Evolutionary conservation across 2,888 invertebrate species (phyloP).

Genomic region (Brenthis hecate): DNA sequence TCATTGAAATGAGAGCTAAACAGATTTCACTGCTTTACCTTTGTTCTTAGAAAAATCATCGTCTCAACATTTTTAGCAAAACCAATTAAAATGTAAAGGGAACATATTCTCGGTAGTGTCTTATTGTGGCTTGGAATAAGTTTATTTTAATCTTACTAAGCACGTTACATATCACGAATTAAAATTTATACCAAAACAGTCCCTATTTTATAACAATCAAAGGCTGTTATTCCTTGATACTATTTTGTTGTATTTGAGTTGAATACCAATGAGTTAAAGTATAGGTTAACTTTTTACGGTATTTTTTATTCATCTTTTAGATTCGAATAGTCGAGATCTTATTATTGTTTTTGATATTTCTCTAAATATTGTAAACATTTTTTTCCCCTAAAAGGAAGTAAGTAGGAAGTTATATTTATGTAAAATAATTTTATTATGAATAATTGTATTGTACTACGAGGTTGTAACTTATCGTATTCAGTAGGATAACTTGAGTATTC

Average conservation of each 20-base stretch:
- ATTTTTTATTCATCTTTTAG: slow-evolving; percentile 2
- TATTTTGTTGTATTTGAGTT: slow-evolving; percentile 10
- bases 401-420: no score
- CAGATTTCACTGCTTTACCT: not conserved
- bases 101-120: slow-evolving; percentile 15
- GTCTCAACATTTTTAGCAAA: slow-evolving; percentile 1
- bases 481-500: no score
- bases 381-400: no score
- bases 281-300: slow-evolving; percentile 30
- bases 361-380: no score
- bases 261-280: slow-evolving; percentile 34
- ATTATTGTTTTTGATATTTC: no score
- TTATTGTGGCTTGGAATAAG: slow-evolving; percentile 25
- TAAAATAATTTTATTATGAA: no score
- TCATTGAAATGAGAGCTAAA: not conserved
- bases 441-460: no score
- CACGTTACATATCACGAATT: not conserved
- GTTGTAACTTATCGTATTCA: no score
- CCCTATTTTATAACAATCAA: not conserved
- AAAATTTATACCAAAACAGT: not conserved
- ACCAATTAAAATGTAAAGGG: slow-evolving; percentile 17
- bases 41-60: not conserved
- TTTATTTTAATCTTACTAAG: slow-evolving; percentile 22
- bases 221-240: not conserved
- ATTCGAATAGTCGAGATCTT: not conserved